Conservation (phyloP, 2,113 vertebrate genomes). For the Cranoglanis bouderius region DNA sequence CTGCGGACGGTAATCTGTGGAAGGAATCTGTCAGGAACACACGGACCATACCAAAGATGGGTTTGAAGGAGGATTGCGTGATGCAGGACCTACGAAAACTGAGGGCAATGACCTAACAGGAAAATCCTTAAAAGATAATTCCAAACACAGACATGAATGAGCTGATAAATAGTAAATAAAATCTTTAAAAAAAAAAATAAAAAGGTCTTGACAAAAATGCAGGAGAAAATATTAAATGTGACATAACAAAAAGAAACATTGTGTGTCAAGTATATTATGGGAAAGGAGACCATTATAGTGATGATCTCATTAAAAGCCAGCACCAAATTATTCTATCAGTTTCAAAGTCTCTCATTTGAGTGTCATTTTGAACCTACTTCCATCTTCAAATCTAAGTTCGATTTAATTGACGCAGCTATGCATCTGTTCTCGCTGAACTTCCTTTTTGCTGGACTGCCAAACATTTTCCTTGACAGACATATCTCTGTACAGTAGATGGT, state of each 20-base stretch:
- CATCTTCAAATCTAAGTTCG: conserved; percentile 15
- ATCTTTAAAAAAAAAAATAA: conserved; percentile 2
- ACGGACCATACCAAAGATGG: conserved; percentile 46
- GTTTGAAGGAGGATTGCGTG: conserved; percentile 47
- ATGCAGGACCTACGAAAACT: conserved; percentile 48
- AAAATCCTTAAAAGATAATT: conserved; percentile 25
- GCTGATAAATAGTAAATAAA: conserved; percentile 28
- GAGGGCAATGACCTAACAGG: conserved; percentile 17
- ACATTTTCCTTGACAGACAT: not conserved
- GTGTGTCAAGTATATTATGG: not conserved
- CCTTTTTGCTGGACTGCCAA: not conserved
- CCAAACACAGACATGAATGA: conserved; percentile 24
- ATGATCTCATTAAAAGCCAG: conserved; percentile 25
- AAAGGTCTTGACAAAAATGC: conserved; percentile 8
- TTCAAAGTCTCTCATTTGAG: not conserved
- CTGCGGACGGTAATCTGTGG: conserved; percentile 83
- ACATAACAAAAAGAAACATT: conserved; percentile 1
- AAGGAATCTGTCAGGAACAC: conserved; percentile 47
- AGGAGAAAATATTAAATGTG: not conserved
- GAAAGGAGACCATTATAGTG: conserved; percentile 17
- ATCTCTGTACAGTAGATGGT: not conserved
- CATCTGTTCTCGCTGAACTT: not conserved
- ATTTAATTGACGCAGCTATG: too few relatives aligned
- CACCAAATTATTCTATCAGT: conserved; percentile 39
- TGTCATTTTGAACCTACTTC: conserved; percentile 10